A percentile compares a stretch with the other conserved stretches of the same genome.
Evolutionary conservation across 2,797 vertebrate species (phyloP).

Genomic region (Cephalopachus bancanus): DNA sequence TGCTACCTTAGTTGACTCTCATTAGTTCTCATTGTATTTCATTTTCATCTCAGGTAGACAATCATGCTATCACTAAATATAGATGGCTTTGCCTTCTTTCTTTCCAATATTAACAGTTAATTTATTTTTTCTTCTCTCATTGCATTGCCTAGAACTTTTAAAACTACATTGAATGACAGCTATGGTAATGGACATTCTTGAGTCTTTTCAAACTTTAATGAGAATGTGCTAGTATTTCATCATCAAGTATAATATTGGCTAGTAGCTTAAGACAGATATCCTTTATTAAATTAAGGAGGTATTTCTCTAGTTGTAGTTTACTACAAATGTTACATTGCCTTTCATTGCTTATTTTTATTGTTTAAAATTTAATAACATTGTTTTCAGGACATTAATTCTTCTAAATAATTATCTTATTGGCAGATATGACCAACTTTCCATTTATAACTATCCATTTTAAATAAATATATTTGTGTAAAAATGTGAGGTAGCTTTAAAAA

Average conservation of each 20-base stretch:
- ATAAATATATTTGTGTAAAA: neutral
- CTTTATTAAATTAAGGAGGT: constrained; percentile 14
- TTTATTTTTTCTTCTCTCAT: neutral
- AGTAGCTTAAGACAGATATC: neutral
- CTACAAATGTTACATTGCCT: neutral
- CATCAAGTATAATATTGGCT: neutral
- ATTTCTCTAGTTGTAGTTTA: neutral
- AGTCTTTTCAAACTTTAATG: neutral
- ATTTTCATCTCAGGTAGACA: neutral
- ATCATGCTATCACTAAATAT: neutral
- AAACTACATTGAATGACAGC: neutral
- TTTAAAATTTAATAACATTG: constrained; percentile 36
- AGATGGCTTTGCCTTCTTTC: neutral
- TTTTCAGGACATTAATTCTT: constrained; percentile 50
- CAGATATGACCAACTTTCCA: constrained; percentile 34
- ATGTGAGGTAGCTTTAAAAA: neutral
- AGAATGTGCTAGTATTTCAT: neutral
- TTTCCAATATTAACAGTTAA: constrained; percentile 12
- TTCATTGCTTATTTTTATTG: constrained; percentile 5
- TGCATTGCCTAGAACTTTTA: neutral
- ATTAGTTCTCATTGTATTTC: constrained; percentile 8
- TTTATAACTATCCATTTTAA: constrained; percentile 49
- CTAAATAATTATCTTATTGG: constrained; percentile 25
- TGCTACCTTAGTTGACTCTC: neutral
- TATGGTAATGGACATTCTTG: neutral